Base-by-base conservation (phyloP, 2,113 vertebrate genomes). In the Atherinomorus stipes region DNA sequence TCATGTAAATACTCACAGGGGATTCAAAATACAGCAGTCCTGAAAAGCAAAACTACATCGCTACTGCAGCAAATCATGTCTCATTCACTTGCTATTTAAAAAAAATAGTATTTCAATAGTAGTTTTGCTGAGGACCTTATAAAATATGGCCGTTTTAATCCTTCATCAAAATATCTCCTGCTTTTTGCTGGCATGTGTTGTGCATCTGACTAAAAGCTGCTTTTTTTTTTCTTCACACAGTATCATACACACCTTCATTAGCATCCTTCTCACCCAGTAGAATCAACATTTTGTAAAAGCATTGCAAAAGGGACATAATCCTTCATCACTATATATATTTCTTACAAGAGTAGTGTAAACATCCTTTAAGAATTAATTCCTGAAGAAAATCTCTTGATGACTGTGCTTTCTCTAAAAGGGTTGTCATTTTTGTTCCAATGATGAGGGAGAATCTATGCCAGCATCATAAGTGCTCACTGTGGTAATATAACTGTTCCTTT, bases 251-350 rank as follows among this genome's bases (percentile, higher is more conserved):
- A 88, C 69, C 76, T 75, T 88, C 73, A 86, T 77, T 64, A 78
- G 71, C 25, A 85, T 75, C 84, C 85, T 76, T 84, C 64, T 59
- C 64, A 77, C 71, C 87, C 73, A 64, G 52, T 23, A 74, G 62
- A 87, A 81, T 84, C 67, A 78, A 64, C 10, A 25, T 44, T 42
- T 38, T 67, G 22, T 51, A 84, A 81, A 87, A 73, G 31, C 50
- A 66, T 37, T 51, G n/a, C 59, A 67, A 86, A 83, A 78, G 7
- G 16, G 76, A 57, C 25, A 34, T 63, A 64, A 42, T 84, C 78
- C 86, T 90, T 90, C 87, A 87, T 82, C 57, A 51, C 52, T 31
- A 40, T 61, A 83, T 64, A 84, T 64, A 62, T 50, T 60, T 74
- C 5, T 54, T 28, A 78, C 9, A 53, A n/a, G 59, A 68, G 81